Evolutionary conservation across 2,113 vertebrate genomes (phyloP).

Genomic region (Alethe diademata): DNA sequence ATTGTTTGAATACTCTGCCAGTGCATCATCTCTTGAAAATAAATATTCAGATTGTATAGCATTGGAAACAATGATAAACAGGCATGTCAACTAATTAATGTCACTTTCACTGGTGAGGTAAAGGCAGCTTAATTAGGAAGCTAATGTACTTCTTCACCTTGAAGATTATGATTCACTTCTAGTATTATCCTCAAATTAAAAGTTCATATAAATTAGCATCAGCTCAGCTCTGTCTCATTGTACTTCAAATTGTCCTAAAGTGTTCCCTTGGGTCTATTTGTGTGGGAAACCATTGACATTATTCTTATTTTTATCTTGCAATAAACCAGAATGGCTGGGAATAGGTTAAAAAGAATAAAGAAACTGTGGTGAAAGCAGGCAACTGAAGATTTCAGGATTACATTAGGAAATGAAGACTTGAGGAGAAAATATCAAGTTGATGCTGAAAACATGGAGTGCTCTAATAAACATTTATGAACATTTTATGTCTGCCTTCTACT

Average conservation of each 20-base stretch:
- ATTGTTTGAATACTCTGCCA: not conserved
- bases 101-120: slow-evolving; percentile 63
- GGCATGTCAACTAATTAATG: slow-evolving; percentile 61
- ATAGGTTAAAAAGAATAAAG: slow-evolving; percentile 53
- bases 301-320: slow-evolving; percentile 50
- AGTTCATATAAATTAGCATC: slow-evolving; percentile 64
- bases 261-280: slow-evolving; percentile 56
- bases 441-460: not conserved
- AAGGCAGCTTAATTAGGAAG: slow-evolving; percentile 51
- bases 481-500: not conserved
- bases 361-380: not conserved
- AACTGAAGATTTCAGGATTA: slow-evolving; percentile 16
- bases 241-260: slow-evolving; percentile 56
- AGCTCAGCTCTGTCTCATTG: slow-evolving; percentile 35
- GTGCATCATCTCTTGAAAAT: not conserved
- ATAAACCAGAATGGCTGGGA: slow-evolving; percentile 39
- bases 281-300: slow-evolving; percentile 48
- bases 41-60: not conserved
- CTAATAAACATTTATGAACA: not conserved
- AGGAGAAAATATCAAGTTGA: not conserved
- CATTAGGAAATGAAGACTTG: not conserved
- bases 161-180: slow-evolving; percentile 67
- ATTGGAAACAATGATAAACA: not conserved
- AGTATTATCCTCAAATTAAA: slow-evolving; percentile 72
- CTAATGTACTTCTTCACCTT: slow-evolving; percentile 65